Conservation (phyloP, 2,888 invertebrate genomes). For the Dryobotodes eremita region DNA sequence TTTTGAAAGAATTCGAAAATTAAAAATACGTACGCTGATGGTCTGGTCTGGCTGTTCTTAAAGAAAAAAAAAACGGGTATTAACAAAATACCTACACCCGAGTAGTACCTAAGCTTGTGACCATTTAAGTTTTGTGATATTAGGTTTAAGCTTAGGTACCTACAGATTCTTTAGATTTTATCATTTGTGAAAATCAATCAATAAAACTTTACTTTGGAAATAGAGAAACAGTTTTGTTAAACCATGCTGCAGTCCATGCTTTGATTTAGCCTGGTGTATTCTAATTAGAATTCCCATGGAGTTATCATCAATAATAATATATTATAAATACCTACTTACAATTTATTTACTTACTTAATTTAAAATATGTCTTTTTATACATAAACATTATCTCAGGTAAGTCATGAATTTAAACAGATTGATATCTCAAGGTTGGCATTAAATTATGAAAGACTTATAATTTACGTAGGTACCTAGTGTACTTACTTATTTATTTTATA, state of each 20-base stretch:
- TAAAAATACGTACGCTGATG: background rate
- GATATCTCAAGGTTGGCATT: constrained; percentile 20
- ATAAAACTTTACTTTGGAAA: background rate
- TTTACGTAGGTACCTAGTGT: background rate
- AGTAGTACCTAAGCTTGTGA: background rate
- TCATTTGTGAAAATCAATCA: background rate
- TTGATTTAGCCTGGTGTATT: background rate
- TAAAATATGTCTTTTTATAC: background rate
- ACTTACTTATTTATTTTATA: background rate
- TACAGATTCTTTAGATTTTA: background rate
- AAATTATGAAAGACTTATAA: background rate
- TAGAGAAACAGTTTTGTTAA: background rate
- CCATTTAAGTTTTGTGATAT: background rate
- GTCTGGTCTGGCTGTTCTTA: background rate
- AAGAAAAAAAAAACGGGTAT: background rate
- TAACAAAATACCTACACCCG: background rate
- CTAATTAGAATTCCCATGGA: constrained; percentile 1
- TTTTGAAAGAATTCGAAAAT: constrained; percentile 7
- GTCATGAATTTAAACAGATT: background rate
- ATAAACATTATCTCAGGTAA: background rate
- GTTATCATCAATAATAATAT: background rate
- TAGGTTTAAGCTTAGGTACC: background rate
- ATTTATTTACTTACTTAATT: no score
- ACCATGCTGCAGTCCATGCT: background rate
- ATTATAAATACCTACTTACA: background rate